Conservation (phyloP, 2,888 invertebrate genomes). For the Troglohyphantes excavatus region DNA sequence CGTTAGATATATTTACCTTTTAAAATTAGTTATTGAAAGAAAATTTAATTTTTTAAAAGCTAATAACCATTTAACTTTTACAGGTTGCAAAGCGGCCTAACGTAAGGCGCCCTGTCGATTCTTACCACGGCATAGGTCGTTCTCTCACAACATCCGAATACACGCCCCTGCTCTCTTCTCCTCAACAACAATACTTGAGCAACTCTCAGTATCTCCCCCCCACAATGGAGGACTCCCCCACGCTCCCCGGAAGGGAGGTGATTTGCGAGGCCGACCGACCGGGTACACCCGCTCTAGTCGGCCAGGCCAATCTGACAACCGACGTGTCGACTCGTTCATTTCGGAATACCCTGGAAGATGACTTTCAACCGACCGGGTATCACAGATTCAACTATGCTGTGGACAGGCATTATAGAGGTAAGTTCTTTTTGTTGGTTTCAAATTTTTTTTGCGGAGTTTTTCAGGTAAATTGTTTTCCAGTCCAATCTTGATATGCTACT, state of each 20-base stretch:
- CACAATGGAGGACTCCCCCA: constrained; percentile 22
- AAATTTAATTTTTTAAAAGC: too few relatives aligned
- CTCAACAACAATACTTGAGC: constrained; percentile 48
- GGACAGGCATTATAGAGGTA: constrained; percentile 54
- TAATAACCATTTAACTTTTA: not conserved
- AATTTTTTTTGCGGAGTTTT: too few relatives aligned
- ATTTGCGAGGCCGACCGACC: constrained; percentile 57
- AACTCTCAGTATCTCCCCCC: constrained; percentile 43
- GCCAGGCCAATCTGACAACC: not conserved
- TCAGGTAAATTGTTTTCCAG: too few relatives aligned
- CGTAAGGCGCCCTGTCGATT: constrained; percentile 61
- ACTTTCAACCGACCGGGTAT: not conserved
- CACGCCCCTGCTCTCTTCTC: not conserved
- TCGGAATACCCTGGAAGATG: constrained; percentile 27
- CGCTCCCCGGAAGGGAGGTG: constrained; percentile 9
- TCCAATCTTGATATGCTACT: too few relatives aligned
- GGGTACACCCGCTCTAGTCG: constrained; percentile 56
- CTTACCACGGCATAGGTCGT: too few relatives aligned
- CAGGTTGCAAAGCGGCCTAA: constrained; percentile 73
- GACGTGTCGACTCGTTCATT: constrained; percentile 8
- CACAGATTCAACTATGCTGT: constrained; percentile 14
- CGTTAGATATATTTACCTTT: too few relatives aligned
- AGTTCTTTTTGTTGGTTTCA: too few relatives aligned
- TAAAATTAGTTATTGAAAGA: too few relatives aligned
- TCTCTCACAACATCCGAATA: constrained; percentile 25